phyloP scores from a whole-genome alignment of 1,140 invertebrate species.

The Megalopta genalis region DNA sequence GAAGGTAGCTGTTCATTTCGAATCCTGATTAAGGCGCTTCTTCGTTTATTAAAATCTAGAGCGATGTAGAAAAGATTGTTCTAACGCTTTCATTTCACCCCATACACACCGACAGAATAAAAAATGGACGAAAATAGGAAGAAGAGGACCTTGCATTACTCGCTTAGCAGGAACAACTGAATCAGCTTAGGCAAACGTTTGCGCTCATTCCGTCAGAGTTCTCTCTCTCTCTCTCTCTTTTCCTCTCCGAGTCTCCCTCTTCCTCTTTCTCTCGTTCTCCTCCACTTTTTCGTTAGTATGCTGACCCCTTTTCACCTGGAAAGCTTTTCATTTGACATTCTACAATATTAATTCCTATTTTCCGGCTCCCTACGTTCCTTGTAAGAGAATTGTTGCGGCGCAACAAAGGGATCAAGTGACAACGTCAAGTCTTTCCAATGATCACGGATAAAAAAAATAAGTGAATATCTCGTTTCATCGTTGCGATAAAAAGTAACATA shows the following conservation, averaged over 20 bases:
- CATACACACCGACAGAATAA: background rate
- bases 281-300: conserved; percentile 12
- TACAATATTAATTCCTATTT: conserved; percentile 36
- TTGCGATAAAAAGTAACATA: conserved; percentile 15
- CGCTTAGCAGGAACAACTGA: conserved; percentile 34
- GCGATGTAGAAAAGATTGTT: too few species aligned
- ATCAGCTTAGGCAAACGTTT: conserved; percentile 47
- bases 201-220: background rate
- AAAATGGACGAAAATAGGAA: background rate
- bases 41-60: background rate
- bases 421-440: background rate
- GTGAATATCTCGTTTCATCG: conserved; percentile 9
- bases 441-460: conserved; percentile 19
- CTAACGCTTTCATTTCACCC: background rate
- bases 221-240: conserved; percentile 3
- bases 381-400: conserved; percentile 7
- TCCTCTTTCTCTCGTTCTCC: background rate
- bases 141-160: conserved; percentile 21
- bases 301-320: conserved; percentile 12
- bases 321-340: conserved; percentile 2
- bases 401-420: conserved; percentile 1
- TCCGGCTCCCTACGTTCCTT: background rate
- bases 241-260: background rate
- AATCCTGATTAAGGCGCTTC: too few species aligned
- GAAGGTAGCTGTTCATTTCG: too few species aligned